phyloP scores from a whole-genome alignment of 2,888 invertebrate species.

The Acleris laterana region DNA sequence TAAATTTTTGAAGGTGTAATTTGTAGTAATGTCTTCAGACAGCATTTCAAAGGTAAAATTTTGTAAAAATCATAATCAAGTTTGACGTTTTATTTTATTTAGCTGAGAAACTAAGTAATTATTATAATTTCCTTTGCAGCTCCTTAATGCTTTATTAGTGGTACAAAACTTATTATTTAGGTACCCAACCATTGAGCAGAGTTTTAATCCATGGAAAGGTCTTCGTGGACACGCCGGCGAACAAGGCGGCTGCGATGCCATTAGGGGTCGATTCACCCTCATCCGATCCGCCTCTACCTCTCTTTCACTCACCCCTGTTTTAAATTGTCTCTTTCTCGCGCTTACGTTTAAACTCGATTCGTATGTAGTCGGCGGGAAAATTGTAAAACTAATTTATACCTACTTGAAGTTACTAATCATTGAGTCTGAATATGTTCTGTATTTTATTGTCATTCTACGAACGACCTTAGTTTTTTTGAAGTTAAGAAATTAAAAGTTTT shows the following conservation, averaged over 20 bases:
- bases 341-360: conserved; percentile 36
- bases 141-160: no score
- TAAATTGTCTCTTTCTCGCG: conserved; percentile 60
- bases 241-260: conserved; percentile 61
- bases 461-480: neutral
- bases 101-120: no score
- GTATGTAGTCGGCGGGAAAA: conserved; percentile 51
- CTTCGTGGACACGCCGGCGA: conserved; percentile 36
- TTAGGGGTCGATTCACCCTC: conserved; percentile 81
- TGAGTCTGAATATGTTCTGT: no score
- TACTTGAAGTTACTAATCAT: neutral
- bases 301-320: conserved; percentile 70
- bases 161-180: neutral
- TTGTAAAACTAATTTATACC: conserved; percentile 1
- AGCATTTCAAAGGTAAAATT: no score
- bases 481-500: conserved; percentile 5
- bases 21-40: neutral
- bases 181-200: neutral
- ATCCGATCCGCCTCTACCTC: conserved; percentile 59
- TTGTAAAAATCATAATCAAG: no score
- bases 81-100: no score
- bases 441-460: no score
- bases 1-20: conserved; percentile 13
- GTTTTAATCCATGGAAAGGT: conserved; percentile 17
- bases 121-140: no score